Conservation (phyloP, 2,888 invertebrate genomes). For the Machimus atricapillus region DNA sequence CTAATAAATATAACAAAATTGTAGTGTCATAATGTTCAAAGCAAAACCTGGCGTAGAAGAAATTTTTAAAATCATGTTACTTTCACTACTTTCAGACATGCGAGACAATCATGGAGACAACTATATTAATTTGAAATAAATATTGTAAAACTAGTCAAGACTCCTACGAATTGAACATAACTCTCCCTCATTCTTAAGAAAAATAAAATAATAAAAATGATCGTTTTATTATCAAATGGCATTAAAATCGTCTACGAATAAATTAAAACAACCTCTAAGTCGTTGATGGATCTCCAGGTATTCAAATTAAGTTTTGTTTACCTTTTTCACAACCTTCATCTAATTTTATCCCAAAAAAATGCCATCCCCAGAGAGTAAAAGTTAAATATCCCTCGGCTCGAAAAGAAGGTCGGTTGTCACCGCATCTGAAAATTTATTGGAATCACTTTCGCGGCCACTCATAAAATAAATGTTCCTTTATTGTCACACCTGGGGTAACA, state of each 20-base stretch:
- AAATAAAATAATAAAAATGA: not conserved
- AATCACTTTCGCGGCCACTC: not conserved
- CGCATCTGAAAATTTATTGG: not conserved
- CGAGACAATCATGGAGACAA: no score
- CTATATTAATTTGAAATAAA: no score
- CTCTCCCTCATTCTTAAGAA: not conserved
- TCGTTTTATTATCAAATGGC: not conserved
- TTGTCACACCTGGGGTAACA: constrained; percentile 3
- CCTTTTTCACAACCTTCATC: not conserved
- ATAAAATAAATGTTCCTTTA: constrained; percentile 8
- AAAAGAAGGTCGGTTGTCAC: not conserved
- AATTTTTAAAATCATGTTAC: no score
- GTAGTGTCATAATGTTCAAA: no score
- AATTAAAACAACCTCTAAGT: not conserved
- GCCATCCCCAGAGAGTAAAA: not conserved
- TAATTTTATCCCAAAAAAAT: not conserved
- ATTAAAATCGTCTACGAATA: not conserved
- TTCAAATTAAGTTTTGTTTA: not conserved
- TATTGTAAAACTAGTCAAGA: no score
- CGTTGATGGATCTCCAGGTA: not conserved
- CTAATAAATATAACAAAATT: no score
- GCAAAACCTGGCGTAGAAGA: no score
- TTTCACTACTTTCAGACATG: no score
- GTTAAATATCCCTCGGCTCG: not conserved
- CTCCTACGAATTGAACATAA: not conserved